Conservation (phyloP, 2,888 invertebrate species). For the Tanytarsus gracilentus region DNA sequence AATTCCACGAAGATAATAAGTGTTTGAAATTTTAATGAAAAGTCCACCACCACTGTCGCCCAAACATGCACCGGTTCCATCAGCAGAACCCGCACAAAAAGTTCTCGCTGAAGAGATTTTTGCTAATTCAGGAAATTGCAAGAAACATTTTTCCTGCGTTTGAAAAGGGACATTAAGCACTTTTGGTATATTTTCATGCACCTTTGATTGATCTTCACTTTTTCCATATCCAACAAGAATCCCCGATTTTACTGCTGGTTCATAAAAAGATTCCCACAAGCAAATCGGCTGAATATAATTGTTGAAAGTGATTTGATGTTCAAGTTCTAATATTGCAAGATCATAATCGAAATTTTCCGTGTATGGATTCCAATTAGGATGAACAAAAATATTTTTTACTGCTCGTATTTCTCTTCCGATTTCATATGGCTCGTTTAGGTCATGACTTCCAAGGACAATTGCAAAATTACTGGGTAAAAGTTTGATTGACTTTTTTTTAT, state of each 20-base stretch:
- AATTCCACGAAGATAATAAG: background rate
- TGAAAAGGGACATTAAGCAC: background rate
- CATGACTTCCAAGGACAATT: background rate
- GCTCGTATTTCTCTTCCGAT: background rate
- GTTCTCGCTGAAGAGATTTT: background rate
- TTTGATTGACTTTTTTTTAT: too few relatives aligned
- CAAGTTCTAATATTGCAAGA: background rate
- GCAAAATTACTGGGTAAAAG: too few relatives aligned
- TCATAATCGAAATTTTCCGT: background rate
- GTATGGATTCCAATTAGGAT: slow-evolving; percentile 20
- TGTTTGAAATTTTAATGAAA: background rate
- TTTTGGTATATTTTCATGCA: background rate
- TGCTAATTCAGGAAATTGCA: background rate
- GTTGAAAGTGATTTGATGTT: background rate
- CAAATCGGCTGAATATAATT: slow-evolving; percentile 16
- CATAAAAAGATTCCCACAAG: background rate
- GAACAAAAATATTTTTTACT: background rate
- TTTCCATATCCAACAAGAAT: background rate
- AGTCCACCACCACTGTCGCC: background rate
- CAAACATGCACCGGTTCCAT: background rate
- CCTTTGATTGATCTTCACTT: background rate
- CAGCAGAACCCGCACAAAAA: background rate
- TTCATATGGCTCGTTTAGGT: background rate
- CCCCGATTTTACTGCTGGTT: background rate
- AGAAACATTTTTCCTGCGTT: background rate